Evolutionary conservation across 2,888 invertebrate genomes (phyloP), one percentile per base, ranked within the genome.

Genomic region (Sinhomidia bicolor): DNA sequence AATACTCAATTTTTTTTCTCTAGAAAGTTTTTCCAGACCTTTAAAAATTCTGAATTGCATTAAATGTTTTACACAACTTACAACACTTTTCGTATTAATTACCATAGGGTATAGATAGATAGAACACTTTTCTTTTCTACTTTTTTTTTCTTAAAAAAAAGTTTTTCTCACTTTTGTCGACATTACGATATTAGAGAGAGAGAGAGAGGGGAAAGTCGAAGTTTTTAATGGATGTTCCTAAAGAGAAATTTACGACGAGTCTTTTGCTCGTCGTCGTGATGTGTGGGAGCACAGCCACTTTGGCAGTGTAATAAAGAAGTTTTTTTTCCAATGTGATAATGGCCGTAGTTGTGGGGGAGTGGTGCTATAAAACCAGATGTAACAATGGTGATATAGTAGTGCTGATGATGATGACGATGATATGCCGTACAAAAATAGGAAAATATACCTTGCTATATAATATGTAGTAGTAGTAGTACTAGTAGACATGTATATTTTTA

Each of bases 241-340:
- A 65, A 65, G n/a, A 44, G 44, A 23, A 71, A 71, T 71, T 71
- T 71, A 71, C 41, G 65, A 36, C 65, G 9, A 44, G n/a, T 71
- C 23, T 41, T 20, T 20, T 44, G 65, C 17, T n/a, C n/a, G n/a
- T n/a, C n/a, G n/a, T n/a, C n/a, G 65, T 65, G 65, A 65, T 65
- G 71, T 71, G n/a, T 71, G 44, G 23, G 10, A 71, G n/a, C n/a
- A 71, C 12, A 71, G 44, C 23, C 71, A 71, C 20, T 71, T 71
- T 44, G 44, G 65, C 41, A 44, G 20, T 44, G 71, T 41, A 71
- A 71, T 68, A 71, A 71, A 44, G n/a, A 44, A 44, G 20, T 41
- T 57, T 78, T 78, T 54, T n/a, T n/a, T n/a, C n/a, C 17, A 20
- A 78, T 36, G 54, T 78, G 54, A 54, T 78, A 78, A 76, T 79